Base-by-base conservation (phyloP, 1,140 invertebrate genomes). In the Dryas iulia region DNA sequence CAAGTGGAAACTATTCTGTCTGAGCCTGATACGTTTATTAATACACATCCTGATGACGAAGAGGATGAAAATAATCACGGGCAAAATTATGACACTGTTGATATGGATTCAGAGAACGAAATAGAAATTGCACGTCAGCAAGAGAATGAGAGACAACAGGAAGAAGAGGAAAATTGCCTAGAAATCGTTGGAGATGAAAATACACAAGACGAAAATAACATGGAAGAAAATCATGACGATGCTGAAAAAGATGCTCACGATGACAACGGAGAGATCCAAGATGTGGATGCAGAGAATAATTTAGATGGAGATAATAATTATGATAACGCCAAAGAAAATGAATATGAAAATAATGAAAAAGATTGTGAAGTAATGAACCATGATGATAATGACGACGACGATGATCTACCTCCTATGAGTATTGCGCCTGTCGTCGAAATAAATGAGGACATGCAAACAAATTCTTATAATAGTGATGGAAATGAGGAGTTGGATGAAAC, bases 1-100 rank as follows among this genome's bases (percentile, higher is more conserved):
- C 91, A 92, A 82, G 92, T 92, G 24, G 92, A 92, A 76, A 74
- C 91, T 54, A 92, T 92, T 59, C 66, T 92, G 30, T 86, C 90
- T 0, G 92, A 92, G 66, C 90, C 91, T 0, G 87, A 91, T 67
- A 79, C 69, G 10, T 89, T 79, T 76, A 64, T 73, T 3, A 78
- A 86, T 59, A 79, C 83, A 39, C 69, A 79, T 14, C 86, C 87
- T 0, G 87, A 82, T 25, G 84, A 87, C 14, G 83, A 82, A 33
- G 82, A 83, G 14, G 71, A 72, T 28, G 74, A 79, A 14, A 85
- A 79, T 56, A 82, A 86, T 74, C 85, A 87, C 67, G 77, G 71
- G 52, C 86, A 84, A 52, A 78, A 86, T 69, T 90, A 90, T 73
- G 89, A 90, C 47, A 92, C 86, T 11, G 85, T 90, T 11, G 89